phyloP scores from a whole-genome alignment of 2,113 vertebrate species.

The Mobula hypostoma region DNA sequence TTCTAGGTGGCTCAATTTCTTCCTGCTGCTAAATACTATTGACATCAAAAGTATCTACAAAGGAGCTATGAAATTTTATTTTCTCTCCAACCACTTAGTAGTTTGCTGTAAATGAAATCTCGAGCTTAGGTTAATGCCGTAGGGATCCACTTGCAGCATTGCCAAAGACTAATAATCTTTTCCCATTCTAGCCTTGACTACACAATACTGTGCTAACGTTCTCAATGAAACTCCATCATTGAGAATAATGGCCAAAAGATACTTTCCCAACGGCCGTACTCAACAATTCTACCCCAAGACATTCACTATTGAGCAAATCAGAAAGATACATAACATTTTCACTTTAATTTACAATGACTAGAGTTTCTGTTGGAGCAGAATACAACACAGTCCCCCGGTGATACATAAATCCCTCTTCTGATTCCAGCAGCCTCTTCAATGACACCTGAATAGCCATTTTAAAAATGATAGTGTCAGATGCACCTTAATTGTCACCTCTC shows the following conservation, averaged over 20 bases:
- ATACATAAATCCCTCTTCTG: conserved; percentile 21
- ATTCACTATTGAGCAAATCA: not conserved
- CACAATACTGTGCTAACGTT: not conserved
- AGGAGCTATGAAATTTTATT: conserved; percentile 28
- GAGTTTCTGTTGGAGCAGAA: not conserved
- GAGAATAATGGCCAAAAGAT: conserved; percentile 2
- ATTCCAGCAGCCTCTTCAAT: conserved; percentile 31
- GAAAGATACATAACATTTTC: conserved; percentile 32
- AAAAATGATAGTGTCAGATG: conserved; percentile 37
- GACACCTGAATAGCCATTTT: conserved; percentile 37
- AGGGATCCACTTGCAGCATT: conserved; percentile 1
- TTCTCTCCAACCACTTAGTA: conserved; percentile 25
- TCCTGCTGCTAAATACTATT: not conserved
- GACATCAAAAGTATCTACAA: conserved; percentile 5
- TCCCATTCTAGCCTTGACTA: not conserved
- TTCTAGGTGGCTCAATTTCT: conserved; percentile 3
- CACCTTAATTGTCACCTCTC: conserved; percentile 37
- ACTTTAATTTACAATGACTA: conserved; percentile 14
- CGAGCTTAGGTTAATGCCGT: not conserved
- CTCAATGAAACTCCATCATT: not conserved
- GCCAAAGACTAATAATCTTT: conserved; percentile 22
- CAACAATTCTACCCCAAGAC: not conserved
- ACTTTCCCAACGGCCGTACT: not conserved
- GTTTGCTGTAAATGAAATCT: conserved; percentile 24
- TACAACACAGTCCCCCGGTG: conserved; percentile 14